phyloP scores from a whole-genome alignment of 2,113 vertebrate genomes.

The Macquaria australasica region DNA sequence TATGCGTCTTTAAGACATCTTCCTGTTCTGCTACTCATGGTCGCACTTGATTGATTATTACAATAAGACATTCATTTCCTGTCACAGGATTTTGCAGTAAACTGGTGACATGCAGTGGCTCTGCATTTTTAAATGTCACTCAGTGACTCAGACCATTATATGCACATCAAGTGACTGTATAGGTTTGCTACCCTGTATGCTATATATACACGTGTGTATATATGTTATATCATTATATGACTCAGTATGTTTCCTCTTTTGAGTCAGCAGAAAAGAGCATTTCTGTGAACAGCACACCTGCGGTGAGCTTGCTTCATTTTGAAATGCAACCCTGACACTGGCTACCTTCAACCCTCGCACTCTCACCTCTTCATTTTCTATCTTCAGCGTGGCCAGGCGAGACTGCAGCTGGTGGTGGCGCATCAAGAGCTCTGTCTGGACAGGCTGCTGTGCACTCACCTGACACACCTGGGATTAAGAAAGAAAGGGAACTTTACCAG shows the following conservation, averaged over 20 bases:
- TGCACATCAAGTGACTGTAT: neutral
- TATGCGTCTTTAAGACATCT: conserved; percentile 17
- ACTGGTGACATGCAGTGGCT: neutral
- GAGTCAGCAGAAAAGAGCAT: conserved; percentile 9
- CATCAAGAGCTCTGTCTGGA: conserved; percentile 96
- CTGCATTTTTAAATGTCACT: conserved; percentile 1
- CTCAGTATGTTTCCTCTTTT: neutral
- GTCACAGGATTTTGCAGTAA: neutral
- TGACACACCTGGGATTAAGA: conserved; percentile 91
- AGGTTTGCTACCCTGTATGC: neutral
- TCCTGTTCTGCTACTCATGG: neutral
- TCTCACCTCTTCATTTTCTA: conserved; percentile 97
- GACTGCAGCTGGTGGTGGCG: conserved; percentile 98
- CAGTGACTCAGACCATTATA: neutral
- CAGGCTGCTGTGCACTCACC: conserved; percentile 96
- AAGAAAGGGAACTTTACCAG: conserved; percentile 9
- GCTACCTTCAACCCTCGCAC: neutral
- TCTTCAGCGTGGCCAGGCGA: conserved; percentile 94
- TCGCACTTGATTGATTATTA: neutral
- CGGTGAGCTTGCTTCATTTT: neutral
- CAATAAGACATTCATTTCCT: conserved; percentile 33
- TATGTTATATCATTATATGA: too few species aligned
- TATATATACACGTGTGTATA: too few species aligned
- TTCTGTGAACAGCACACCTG: neutral
- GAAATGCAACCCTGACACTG: conserved; percentile 22